A percentile compares a stretch with the other conserved stretches of the same genome.
These are phyloP conservation scores for Petrosia ficiformis DNA, from an alignment of 37 sponge, comb jelly and placozoan genomes.

Conservation along the genomic window DNA sequence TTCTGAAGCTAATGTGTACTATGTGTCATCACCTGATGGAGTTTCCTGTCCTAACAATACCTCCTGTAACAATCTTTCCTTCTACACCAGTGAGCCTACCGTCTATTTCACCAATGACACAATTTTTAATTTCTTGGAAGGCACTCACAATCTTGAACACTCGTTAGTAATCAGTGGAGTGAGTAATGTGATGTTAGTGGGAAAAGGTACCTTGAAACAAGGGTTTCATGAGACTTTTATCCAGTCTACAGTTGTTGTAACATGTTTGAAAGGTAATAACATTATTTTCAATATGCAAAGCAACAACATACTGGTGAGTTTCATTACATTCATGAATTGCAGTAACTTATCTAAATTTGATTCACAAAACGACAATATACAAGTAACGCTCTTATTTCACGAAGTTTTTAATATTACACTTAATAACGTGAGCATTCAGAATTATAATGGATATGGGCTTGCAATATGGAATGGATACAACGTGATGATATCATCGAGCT, in stretches of 20 bases:
- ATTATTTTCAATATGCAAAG: neutral
- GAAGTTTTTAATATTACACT: neutral
- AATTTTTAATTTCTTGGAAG: no score
- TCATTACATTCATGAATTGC: neutral
- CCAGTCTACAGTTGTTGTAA: neutral
- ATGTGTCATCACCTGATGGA: neutral
- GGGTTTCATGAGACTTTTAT: neutral
- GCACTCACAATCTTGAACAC: neutral
- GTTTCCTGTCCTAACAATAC: neutral
- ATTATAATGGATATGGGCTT: conserved; percentile 11
- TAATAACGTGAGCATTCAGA: conserved; percentile 5
- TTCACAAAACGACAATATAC: no score
- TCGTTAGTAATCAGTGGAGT: neutral
- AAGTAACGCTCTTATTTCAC: no score
- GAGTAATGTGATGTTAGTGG: neutral
- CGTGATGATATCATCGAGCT: neutral
- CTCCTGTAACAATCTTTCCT: neutral
- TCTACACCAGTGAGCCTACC: neutral
- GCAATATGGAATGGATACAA: neutral
- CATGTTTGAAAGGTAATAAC: no score
- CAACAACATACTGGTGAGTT: neutral
- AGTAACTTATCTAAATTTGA: no score
- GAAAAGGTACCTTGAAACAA: neutral
- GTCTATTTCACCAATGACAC: neutral
- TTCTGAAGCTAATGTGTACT: no score